Evolutionary conservation across 1,140 invertebrate genomes (phyloP).

Genomic region (Aricia agestis): DNA sequence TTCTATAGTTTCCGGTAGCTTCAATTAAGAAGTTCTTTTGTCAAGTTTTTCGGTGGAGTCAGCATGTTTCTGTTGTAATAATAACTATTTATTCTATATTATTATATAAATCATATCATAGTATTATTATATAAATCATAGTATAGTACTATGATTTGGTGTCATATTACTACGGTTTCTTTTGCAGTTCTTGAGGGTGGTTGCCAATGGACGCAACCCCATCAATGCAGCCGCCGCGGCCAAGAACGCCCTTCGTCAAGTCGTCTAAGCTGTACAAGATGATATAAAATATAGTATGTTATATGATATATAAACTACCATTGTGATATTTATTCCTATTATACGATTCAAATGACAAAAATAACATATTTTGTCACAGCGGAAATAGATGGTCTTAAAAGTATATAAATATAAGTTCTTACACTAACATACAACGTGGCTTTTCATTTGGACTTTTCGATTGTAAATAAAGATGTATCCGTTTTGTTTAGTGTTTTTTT

Average conservation of each 20-base stretch:
- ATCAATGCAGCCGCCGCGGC: slow-evolving; percentile 31
- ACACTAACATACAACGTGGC: slow-evolving; percentile 40
- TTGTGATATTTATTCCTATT: not conserved
- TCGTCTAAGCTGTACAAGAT: slow-evolving; percentile 13
- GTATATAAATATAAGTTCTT: slow-evolving; percentile 55
- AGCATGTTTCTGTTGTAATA: too few species aligned
- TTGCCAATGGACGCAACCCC: slow-evolving; percentile 36
- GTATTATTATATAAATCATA: too few species aligned
- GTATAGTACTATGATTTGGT: too few species aligned
- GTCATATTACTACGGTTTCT: not conserved
- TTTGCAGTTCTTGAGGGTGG: slow-evolving; percentile 41
- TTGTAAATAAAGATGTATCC: slow-evolving; percentile 58
- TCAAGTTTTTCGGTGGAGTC: too few species aligned
- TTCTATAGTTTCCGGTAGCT: too few species aligned
- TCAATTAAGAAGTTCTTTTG: too few species aligned
- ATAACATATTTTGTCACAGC: slow-evolving; percentile 9
- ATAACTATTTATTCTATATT: too few species aligned
- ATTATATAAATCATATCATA: too few species aligned
- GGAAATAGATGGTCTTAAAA: slow-evolving; percentile 25
- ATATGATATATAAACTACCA: not conserved
- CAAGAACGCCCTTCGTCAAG: slow-evolving; percentile 34
- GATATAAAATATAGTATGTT: slow-evolving; percentile 13
- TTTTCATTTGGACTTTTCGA: slow-evolving; percentile 44
- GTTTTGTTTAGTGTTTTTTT: slow-evolving; percentile 20
- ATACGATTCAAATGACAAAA: not conserved